Base-by-base conservation (phyloP, 2,113 vertebrate genomes). In the Carassius gibelio region DNA sequence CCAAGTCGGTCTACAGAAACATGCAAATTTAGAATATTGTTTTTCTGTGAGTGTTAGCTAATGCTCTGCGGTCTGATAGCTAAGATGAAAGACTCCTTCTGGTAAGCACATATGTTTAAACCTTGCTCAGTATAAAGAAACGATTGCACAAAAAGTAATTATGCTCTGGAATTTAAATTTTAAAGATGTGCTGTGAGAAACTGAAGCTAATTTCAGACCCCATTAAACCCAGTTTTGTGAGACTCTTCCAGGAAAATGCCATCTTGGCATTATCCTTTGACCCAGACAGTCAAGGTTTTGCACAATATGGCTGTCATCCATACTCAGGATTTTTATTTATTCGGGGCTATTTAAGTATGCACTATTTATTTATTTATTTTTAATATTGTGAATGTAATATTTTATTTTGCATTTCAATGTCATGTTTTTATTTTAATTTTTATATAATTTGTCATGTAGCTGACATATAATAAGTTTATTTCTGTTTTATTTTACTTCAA, bases 1-100 rank as follows among this genome's bases (percentile, higher is more conserved):
- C 80, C 48, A 87, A 79, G 86, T 88, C 81, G 68, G 75, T 88
- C 86, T 75, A 42, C 42, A 8, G 42, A 82, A 88, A 83, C 84
- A 78, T 86, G 76, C 5, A 57, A 50, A 90, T 89, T 88, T 88
- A 75, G 62, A 90, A 88, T 86, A 89, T 84, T 75, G 64, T 66
- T 75, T 76, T 75, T 42, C 34, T 8, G 6, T 78, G 74, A 88
- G 84, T 59, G 48, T 78, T 15, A 77, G 50, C 45, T 72, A 74
- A 34, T 14, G 66, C 81, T 82, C 57, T 11, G 48, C n/a, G 36
- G 38, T 38, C 61, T 61, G 42, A 14, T 26, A 50, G 72, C 13
- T 78, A n/a, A 38, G 57, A 78, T 61, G 30, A 38, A 48, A 17
- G 23, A n/a, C 15, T 55, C 15, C 30, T 42, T 38, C 50, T 79